Base-by-base conservation (phyloP, 2,113 vertebrate species). In the Vireo altiloquus region DNA sequence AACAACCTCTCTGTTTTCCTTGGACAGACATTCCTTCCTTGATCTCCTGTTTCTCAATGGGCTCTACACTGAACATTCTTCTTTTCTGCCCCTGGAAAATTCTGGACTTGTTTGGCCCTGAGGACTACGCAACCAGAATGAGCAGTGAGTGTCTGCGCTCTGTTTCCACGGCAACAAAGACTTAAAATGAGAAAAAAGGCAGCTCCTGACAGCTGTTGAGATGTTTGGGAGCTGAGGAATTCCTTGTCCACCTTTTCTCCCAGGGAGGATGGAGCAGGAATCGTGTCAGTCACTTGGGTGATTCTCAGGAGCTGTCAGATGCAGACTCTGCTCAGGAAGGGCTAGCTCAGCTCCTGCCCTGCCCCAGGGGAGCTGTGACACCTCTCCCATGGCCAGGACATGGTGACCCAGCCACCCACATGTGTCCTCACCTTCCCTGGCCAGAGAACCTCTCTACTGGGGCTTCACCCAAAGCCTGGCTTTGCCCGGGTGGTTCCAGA, bases 201-300 rank as follows among this genome's bases (percentile, higher is more conserved):
- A 60, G 6, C 44, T 84, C 28, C 60, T 83, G 14, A 3, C 15
- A 42, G n/a, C 46, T 64, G n/a, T 7, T 42, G 76, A 66, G 76
- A 23, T 50, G 31, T 27, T 25, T 28, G 12, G 12, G 54, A 50
- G 54, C 30, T 39, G 68, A 53, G 40, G 40, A 65, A 42, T 44
- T 31, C 54, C 83, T 52, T n/a, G 42, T 3, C 33, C 30, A 23
- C 53, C 71, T 70, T 46, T 61, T 21, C 31, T 74, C 47, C 37
- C 40, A 4, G 1, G 6, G 35, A 74, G 40, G 59, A 15, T 23
- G 49, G 44, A 18, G 7, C 7, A 6, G 14, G 8, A 3, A 31
- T 0, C 4, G 0, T 2, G 2, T 6, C 59, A 28, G 30, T 3
- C n/a, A 2, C 57, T 25, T 7, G 4, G 22, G 5, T 4, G 54